phyloP scores from a whole-genome alignment of 1,140 invertebrate genomes.

The Lithobius niger region DNA sequence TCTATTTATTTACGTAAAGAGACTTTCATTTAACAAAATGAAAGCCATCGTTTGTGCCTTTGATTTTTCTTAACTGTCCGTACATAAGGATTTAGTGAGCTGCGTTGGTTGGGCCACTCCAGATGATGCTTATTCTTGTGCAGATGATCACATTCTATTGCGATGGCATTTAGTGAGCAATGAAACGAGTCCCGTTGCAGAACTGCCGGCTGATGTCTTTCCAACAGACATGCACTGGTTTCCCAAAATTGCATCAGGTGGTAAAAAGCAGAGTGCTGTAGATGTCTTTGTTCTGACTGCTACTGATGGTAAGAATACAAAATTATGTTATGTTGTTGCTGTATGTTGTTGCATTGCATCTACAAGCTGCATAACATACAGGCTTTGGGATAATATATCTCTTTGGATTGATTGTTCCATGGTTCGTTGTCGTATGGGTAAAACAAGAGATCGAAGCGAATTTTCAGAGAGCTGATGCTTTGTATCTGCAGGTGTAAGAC shows the following conservation, averaged over 20 bases:
- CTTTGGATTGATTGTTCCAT: too few relatives aligned
- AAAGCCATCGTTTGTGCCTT: too few relatives aligned
- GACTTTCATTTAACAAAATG: too few relatives aligned
- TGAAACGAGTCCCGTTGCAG: constrained; percentile 57
- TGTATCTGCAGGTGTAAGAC: too few relatives aligned
- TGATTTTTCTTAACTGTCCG: constrained; percentile 4
- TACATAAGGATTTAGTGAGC: constrained; percentile 56
- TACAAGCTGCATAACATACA: too few relatives aligned
- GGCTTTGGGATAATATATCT: too few relatives aligned
- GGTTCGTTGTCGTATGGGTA: too few relatives aligned
- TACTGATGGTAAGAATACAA: constrained; percentile 69
- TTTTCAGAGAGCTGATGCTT: too few relatives aligned
- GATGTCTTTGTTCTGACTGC: constrained; percentile 77
- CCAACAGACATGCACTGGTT: constrained; percentile 80
- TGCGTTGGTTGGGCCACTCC: constrained; percentile 83
- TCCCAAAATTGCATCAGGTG: constrained; percentile 38
- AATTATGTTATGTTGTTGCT: too few relatives aligned
- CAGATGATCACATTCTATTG: constrained; percentile 80
- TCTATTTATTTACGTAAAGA: too few relatives aligned
- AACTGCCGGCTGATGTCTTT: constrained; percentile 66
- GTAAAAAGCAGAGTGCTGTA: constrained; percentile 49
- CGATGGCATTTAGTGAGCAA: constrained; percentile 72
- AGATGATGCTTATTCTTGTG: constrained; percentile 81
- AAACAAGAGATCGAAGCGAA: too few relatives aligned
- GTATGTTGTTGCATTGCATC: too few relatives aligned